Conservation (phyloP, 2,797 vertebrate genomes). For the Enteromius argenteus region DNA sequence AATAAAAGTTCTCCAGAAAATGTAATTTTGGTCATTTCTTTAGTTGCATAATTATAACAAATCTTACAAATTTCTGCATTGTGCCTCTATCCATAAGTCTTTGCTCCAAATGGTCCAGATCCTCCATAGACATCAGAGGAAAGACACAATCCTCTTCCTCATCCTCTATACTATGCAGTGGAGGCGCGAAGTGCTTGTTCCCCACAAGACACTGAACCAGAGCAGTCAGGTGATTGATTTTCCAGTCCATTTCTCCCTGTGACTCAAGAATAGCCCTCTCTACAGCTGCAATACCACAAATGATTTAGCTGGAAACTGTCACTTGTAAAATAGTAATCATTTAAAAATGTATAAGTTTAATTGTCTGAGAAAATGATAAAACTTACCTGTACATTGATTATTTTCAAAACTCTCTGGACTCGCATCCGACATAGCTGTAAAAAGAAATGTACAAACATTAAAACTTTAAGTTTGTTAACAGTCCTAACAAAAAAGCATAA, state of each 20-base stretch:
- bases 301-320: neutral
- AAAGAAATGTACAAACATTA: constrained; percentile 15
- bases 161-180: neutral
- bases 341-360: neutral
- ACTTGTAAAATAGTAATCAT: neutral
- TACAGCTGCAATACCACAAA: constrained; percentile 29
- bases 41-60: neutral
- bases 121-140: constrained; percentile 31
- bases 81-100: constrained; percentile 19
- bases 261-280: constrained; percentile 37
- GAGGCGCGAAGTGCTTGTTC: neutral
- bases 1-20: no score
- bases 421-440: constrained; percentile 1
- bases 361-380: neutral
- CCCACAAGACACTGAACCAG: constrained; percentile 38
- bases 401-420: constrained; percentile 21
- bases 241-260: constrained; percentile 38
- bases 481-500: neutral
- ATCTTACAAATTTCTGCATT: constrained; percentile 26
- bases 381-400: constrained; percentile 21
- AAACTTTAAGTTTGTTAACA: no score
- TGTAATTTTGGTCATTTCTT: neutral
- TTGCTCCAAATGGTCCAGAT: constrained; percentile 37
- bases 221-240: constrained; percentile 35
- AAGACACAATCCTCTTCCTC: constrained; percentile 30